Conservation (phyloP, 2,113 vertebrate species). For the Petromus typicus region DNA sequence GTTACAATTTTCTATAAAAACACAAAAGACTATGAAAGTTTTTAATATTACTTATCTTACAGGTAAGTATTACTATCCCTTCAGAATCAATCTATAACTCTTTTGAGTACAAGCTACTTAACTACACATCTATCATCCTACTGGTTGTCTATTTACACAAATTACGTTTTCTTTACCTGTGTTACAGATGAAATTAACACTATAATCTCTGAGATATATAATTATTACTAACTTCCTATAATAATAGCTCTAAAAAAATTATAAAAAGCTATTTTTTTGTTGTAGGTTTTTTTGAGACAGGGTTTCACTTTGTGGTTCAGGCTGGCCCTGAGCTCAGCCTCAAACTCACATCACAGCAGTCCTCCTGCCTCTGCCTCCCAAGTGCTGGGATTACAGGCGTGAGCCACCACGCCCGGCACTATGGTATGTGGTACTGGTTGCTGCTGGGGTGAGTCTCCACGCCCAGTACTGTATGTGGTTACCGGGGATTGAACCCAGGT, state of each 20-base stretch:
- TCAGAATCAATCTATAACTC: background rate
- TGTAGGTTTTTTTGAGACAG: too few relatives aligned
- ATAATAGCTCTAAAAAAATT: constrained; percentile 24
- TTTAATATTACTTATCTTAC: constrained; percentile 50
- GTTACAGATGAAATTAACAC: constrained; percentile 61
- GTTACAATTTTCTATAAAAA: background rate
- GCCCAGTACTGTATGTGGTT: too few relatives aligned
- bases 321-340: too few relatives aligned
- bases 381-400: too few relatives aligned
- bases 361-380: too few relatives aligned
- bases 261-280: too few relatives aligned
- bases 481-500: too few relatives aligned
- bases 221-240: constrained; percentile 64
- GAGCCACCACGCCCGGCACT: too few relatives aligned
- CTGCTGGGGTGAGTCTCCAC: too few relatives aligned
- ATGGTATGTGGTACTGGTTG: too few relatives aligned
- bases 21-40: background rate
- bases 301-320: too few relatives aligned
- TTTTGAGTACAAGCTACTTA: constrained; percentile 18
- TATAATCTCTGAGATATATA: constrained; percentile 1
- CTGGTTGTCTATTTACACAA: constrained; percentile 38
- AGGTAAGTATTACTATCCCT: background rate
- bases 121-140: constrained; percentile 30
- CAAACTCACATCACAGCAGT: too few relatives aligned
- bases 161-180: constrained; percentile 58